These are phyloP conservation scores for Pristionchus arcanus DNA, from an alignment of 2,888 invertebrate genomes.

Conservation along the genomic window DNA sequence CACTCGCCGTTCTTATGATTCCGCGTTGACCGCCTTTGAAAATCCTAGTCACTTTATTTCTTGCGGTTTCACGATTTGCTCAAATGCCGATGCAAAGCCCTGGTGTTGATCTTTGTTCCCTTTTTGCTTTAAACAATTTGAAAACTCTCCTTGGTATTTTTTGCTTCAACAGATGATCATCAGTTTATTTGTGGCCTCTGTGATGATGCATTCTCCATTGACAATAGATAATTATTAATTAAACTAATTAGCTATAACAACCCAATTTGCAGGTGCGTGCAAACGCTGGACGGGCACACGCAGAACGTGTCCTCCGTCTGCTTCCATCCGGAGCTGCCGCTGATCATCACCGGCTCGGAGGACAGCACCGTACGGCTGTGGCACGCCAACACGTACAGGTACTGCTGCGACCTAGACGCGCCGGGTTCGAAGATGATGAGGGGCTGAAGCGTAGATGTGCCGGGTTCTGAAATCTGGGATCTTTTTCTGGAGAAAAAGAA, in stretches of 20 bases:
- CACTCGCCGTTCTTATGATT: background rate
- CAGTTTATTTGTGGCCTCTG: too few species aligned
- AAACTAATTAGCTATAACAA: background rate
- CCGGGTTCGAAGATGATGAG: background rate
- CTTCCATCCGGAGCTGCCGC: constrained; percentile 98
- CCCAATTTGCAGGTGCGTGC: constrained; percentile 86
- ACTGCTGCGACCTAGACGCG: background rate
- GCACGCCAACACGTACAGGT: constrained; percentile 96
- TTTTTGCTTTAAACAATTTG: too few species aligned
- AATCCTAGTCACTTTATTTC: background rate
- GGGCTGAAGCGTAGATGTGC: background rate
- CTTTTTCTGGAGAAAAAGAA: too few species aligned
- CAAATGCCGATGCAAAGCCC: background rate
- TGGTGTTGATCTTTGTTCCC: too few species aligned
- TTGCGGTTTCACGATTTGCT: too few species aligned
- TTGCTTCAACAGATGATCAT: too few species aligned
- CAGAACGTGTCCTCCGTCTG: constrained; percentile 93
- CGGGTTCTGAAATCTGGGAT: background rate
- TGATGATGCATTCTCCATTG: too few species aligned
- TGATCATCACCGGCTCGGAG: constrained; percentile 91
- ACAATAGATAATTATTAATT: too few species aligned
- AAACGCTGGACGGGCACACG: constrained; percentile 96
- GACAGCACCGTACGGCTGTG: constrained; percentile 92
- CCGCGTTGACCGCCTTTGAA: background rate
- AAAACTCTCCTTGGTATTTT: too few species aligned